Percentiles rank a stretch among this genome's conserved stretches.
These are phyloP conservation scores for Eupithecia tripunctaria DNA, from an alignment of 2,888 invertebrate species.

Conservation along the genomic window DNA sequence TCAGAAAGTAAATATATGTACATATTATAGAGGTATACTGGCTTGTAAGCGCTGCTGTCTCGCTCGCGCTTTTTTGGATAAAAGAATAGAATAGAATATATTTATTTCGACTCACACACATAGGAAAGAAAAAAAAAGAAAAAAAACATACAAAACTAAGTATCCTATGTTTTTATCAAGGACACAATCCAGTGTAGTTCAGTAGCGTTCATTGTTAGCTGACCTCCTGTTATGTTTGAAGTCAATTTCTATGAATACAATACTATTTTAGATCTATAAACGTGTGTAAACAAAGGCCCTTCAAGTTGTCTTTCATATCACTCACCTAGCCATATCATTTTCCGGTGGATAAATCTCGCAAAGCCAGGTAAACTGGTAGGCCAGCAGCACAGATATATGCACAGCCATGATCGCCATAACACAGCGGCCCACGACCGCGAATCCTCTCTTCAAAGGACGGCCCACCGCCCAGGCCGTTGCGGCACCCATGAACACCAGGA, in stretches of 20 bases:
- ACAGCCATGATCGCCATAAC: conserved; percentile 89
- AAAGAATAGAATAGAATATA: too few species aligned
- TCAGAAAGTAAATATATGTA: background rate
- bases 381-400: conserved; percentile 89
- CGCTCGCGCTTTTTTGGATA: background rate
- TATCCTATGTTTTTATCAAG: too few species aligned
- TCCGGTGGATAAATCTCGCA: conserved; percentile 88
- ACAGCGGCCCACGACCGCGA: conserved; percentile 88
- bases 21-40: background rate
- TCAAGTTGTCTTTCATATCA: background rate
- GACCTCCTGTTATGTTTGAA: too few species aligned
- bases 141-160: too few species aligned
- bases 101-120: too few species aligned
- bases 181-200: too few species aligned
- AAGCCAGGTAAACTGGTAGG: conserved; percentile 94
- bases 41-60: background rate
- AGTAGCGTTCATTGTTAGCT: too few species aligned
- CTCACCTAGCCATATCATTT: conserved; percentile 90
- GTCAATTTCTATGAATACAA: too few species aligned
- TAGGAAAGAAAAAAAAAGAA: too few species aligned
- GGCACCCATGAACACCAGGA: conserved; percentile 91
- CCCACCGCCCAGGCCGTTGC: conserved; percentile 95
- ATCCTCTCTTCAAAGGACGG: conserved; percentile 89
- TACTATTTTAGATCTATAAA: too few species aligned
- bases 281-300: too few species aligned